These are phyloP conservation scores for Willowsia nigromaculata DNA, from an alignment of 2,888 invertebrate species.

Conservation along the genomic window DNA sequence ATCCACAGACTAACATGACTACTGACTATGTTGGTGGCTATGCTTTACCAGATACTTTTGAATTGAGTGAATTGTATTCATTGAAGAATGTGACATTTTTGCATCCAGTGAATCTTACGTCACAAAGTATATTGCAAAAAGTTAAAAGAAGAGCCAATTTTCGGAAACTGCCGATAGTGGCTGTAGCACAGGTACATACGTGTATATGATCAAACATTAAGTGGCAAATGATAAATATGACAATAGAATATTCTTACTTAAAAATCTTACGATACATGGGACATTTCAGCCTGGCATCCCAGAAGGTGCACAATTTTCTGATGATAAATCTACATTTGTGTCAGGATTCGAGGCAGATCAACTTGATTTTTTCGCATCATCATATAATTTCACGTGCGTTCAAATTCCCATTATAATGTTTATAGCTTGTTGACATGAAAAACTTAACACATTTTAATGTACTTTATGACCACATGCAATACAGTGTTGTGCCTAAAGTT, in stretches of 20 bases:
- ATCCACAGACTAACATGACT: neutral
- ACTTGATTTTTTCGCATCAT: constrained; percentile 56
- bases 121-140: constrained; percentile 46
- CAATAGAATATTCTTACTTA: too few species aligned
- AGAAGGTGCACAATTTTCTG: constrained; percentile 44
- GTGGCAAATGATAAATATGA: too few species aligned
- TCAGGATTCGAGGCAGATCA: constrained; percentile 67
- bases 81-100: constrained; percentile 55
- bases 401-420: too few species aligned
- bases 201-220: neutral
- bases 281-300: constrained; percentile 54
- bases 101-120: constrained; percentile 15
- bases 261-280: too few species aligned
- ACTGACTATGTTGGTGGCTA: neutral
- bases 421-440: too few species aligned
- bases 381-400: constrained; percentile 67
- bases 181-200: constrained; percentile 56
- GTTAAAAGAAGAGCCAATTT: constrained; percentile 58
- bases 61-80: constrained; percentile 59
- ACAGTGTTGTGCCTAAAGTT: constrained; percentile 45
- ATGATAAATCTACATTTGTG: constrained; percentile 38
- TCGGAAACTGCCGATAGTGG: constrained; percentile 6
- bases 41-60: constrained; percentile 26
- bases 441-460: too few species aligned
- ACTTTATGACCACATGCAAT: neutral